Percentiles rank a stretch among this genome's conserved stretches.
Conservation (phyloP, 2,888 invertebrate genomes). For the Drosophila mayaguana region DNA sequence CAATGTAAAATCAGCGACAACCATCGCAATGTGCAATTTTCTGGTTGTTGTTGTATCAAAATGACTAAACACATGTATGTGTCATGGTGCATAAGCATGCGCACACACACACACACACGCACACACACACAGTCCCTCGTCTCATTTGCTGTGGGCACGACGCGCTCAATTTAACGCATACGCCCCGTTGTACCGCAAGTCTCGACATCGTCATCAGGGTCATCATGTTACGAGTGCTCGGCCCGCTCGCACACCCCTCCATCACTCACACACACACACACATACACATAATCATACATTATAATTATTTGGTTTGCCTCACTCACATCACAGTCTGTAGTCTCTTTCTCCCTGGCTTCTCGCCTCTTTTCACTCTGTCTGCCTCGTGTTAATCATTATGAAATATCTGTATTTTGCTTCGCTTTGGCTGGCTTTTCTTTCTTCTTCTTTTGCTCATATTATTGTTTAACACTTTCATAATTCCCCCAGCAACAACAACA, state of each 20-base stretch:
- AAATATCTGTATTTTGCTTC: conserved; percentile 39
- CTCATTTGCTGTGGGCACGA: conserved; percentile 54
- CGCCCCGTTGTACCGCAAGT: conserved; percentile 60
- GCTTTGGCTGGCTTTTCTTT: conserved; percentile 8
- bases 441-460: conserved; percentile 24
- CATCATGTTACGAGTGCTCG: conserved; percentile 56
- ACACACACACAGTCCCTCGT: conserved; percentile 10
- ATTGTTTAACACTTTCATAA: conserved; percentile 66
- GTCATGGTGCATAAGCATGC: conserved; percentile 53
- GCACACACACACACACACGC: not conserved
- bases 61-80: conserved; percentile 50
- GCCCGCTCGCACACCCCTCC: conserved; percentile 11
- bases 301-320: conserved; percentile 53
- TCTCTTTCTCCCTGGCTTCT: conserved; percentile 41
- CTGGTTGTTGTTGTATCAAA: conserved; percentile 23
- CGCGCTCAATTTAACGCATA: conserved; percentile 71
- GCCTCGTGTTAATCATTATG: conserved; percentile 39
- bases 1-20: conserved; percentile 40
- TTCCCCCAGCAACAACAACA: conserved; percentile 23
- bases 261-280: conserved; percentile 15
- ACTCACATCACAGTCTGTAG: conserved; percentile 19
- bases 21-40: conserved; percentile 56
- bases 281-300: conserved; percentile 9
- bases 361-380: conserved; percentile 16
- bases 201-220: conserved; percentile 60